Evolutionary conservation across 2,888 invertebrate genomes (phyloP), one percentile per base, ranked within the genome.

Genomic region (Osmoderma eremita): DNA sequence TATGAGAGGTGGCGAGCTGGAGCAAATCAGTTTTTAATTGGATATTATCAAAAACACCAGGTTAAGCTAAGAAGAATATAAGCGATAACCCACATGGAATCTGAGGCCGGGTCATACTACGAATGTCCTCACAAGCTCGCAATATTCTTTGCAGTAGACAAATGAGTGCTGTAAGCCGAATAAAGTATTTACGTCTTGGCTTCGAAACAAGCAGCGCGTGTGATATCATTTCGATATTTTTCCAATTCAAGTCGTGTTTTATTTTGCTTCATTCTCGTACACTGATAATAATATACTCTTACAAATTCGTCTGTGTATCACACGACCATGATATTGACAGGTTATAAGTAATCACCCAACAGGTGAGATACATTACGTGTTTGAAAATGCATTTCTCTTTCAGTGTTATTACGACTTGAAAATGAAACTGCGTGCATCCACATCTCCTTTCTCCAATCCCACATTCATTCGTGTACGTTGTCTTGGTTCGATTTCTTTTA

Each of bases 61-160:
- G 69, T 72, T 63, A 72, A 73, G 75, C 74, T 71, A 76, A 76
- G 75, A 75, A 76, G 75, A 77, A 74, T 75, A 64, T 73, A 74
- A 72, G 74, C 76, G 77, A 78, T 78, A 78, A 77, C 77, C 77
- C 76, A 77, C 76, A 78, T 78, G 75, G 74, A 76, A 73, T 72
- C 73, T 74, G 66, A 61, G 75, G 73, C 74, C 76, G 73, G 76
- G 75, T 73, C 75, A 75, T 73, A 70, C 71, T 73, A 70, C 68
- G 73, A 68, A 56, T 56, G 71, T 69, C 65, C 69, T 71, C 71
- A 70, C 72, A 73, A 71, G 22, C 69, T 72, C 71, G 72, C 70
- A 69, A 70, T 68, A 70, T 68, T 69, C 58, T 54, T 48, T 71
- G 70, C 74, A 76, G 76, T 75, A 75, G 76, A 75, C 74, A 72